Base-by-base conservation (phyloP, 2,113 vertebrate genomes). In the Amblyornis subalaris region DNA sequence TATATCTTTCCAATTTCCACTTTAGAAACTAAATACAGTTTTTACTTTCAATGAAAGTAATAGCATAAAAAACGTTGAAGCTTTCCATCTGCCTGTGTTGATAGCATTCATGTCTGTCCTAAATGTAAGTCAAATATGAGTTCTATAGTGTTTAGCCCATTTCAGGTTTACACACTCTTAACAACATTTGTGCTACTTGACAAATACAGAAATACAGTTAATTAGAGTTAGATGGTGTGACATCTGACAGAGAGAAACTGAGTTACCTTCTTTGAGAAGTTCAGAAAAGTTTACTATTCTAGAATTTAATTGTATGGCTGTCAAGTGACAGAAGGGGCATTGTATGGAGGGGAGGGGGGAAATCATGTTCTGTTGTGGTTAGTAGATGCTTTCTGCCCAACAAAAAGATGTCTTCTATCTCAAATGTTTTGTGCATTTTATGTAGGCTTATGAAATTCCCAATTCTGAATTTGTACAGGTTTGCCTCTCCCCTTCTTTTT, bases 341-440 rank as follows among this genome's bases (percentile, higher is more conserved):
- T 4, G 1, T 50, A 55, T 16, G 22, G 64, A 48, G 24, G 12
- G 4, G 6, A 62, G 3, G 5, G 7, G 13, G 5, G 2, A 12
- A 47, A 38, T 25, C 35, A 47, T 28, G 16, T 58, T 65, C 58
- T 50, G 5, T 38, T 76, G 47, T 45, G 60, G 12, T 47, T 35
- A 36, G 54, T 61, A 69, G 50, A 26, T 64, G 16, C 29, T 78
- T 93, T 78, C 73, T 75, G 33, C 58, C 45, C 57, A 69, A 28
- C 14, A 50, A 24, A 53, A 54, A 8, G 26, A 48, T 67, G 6
- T 22, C 33, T 73, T 42, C 33, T 76, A 2, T 28, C 51, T 83
- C 44, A 61, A 45, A 31, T 35, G 5, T 36, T 82, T 55, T 57
- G 4, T 70, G 25, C 12, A 35, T 83, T 77, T 92, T 58, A 57